A percentile compares a stretch with the other conserved stretches of the same genome.
phyloP scores from a whole-genome alignment of 2,888 invertebrate genomes.

The Hydrotaea cyrtoneurina region DNA sequence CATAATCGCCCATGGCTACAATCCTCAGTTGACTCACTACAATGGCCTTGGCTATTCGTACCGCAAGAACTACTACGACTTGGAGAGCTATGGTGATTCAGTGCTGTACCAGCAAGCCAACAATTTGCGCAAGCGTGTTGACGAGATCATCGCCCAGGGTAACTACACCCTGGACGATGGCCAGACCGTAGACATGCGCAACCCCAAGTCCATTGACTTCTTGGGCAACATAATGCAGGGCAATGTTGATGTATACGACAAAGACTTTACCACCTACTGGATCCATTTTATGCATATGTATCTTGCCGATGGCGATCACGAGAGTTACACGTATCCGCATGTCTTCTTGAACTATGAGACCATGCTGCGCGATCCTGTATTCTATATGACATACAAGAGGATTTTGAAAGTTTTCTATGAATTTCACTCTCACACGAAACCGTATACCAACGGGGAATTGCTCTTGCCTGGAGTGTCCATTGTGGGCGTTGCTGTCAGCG shows the following conservation, averaged over 20 bases:
- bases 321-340: slow-evolving; percentile 85
- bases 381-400: slow-evolving; percentile 86
- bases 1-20: slow-evolving; percentile 84
- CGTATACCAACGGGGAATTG: slow-evolving; percentile 84
- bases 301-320: slow-evolving; percentile 78
- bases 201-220: slow-evolving; percentile 84
- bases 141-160: slow-evolving; percentile 81
- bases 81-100: slow-evolving; percentile 74
- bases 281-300: slow-evolving; percentile 64
- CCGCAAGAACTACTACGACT: slow-evolving; percentile 83
- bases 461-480: slow-evolving; percentile 84
- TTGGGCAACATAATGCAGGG: slow-evolving; percentile 86
- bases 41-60: slow-evolving; percentile 85
- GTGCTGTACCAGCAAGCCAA: too few species aligned
- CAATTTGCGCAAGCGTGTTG: slow-evolving; percentile 80
- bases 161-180: slow-evolving; percentile 81
- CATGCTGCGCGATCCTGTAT: slow-evolving; percentile 86
- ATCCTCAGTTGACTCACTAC: slow-evolving; percentile 84
- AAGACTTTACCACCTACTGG: slow-evolving; percentile 70
- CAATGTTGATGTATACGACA: slow-evolving; percentile 79
- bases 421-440: slow-evolving; percentile 83
- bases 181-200: slow-evolving; percentile 79
- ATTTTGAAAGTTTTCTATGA: slow-evolving; percentile 83
- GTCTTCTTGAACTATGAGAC: slow-evolving; percentile 85
- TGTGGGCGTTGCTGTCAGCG: slow-evolving; percentile 83